Evolutionary conservation across 2,888 invertebrate species (phyloP).

Genomic region (Cantharis nigra): DNA sequence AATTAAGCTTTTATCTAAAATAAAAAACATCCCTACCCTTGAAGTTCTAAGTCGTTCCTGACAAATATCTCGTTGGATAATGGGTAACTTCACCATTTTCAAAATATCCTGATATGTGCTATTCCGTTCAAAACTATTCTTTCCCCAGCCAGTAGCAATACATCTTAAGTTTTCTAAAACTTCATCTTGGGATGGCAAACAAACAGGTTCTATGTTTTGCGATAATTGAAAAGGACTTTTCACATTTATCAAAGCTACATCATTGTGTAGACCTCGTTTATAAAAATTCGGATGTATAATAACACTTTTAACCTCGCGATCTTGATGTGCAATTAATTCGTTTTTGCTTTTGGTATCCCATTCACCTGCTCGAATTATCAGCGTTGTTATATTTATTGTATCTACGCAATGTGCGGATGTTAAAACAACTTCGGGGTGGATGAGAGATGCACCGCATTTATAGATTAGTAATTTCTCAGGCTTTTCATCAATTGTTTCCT

Average conservation of each 20-base stretch:
- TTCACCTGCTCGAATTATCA: constrained; percentile 71
- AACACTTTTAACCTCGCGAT: constrained; percentile 64
- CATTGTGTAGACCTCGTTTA: constrained; percentile 66
- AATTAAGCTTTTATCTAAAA: constrained; percentile 70
- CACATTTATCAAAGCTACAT: constrained; percentile 73
- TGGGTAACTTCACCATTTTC: constrained; percentile 73
- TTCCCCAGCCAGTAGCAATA: constrained; percentile 78
- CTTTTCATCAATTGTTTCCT: constrained; percentile 58
- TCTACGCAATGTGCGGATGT: constrained; percentile 81
- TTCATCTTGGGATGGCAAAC: constrained; percentile 61
- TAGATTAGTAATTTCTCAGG: constrained; percentile 64
- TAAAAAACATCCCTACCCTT: constrained; percentile 69
- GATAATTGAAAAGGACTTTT: constrained; percentile 63
- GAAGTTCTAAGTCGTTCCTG: constrained; percentile 64
- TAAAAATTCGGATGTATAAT: constrained; percentile 68
- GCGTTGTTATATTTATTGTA: constrained; percentile 46
- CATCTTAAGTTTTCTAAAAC: constrained; percentile 61
- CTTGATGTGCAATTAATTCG: constrained; percentile 73
- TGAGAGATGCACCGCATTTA: constrained; percentile 80
- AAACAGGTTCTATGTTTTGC: constrained; percentile 73
- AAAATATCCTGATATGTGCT: constrained; percentile 61
- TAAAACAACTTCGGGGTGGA: constrained; percentile 74
- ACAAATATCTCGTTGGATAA: constrained; percentile 58
- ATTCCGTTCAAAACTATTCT: constrained; percentile 66
- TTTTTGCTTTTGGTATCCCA: constrained; percentile 79